Conservation (phyloP, 2,888 invertebrate species). For the Agrilus cyanescens region DNA sequence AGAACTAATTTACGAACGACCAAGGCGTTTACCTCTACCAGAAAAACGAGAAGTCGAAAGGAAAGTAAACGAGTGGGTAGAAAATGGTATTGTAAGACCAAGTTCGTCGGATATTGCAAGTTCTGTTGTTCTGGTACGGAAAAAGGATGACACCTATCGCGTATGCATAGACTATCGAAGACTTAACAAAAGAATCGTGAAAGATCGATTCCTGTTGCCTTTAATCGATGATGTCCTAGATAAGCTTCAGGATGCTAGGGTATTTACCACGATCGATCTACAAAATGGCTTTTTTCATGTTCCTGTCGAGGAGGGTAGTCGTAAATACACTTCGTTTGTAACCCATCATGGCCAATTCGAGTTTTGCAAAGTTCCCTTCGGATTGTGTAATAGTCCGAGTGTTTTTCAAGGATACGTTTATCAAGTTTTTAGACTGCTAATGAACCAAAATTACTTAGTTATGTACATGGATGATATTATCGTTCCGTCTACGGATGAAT, state of each 20-base stretch:
- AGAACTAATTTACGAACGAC: slow-evolving; percentile 18
- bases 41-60: slow-evolving; percentile 21
- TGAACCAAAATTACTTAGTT: no score
- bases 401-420: no score
- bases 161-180: slow-evolving; percentile 31
- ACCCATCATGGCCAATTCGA: slow-evolving; percentile 29
- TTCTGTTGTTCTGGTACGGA: slow-evolving; percentile 20
- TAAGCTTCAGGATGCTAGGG: slow-evolving; percentile 16
- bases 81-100: slow-evolving; percentile 21
- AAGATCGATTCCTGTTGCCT: slow-evolving; percentile 25
- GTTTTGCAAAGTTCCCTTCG: slow-evolving; percentile 31
- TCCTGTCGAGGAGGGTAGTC: slow-evolving; percentile 16
- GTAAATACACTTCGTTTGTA: slow-evolving; percentile 30
- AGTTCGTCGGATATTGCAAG: slow-evolving; percentile 26
- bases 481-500: no score
- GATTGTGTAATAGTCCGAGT: slow-evolving; percentile 29
- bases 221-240: slow-evolving; percentile 28
- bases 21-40: slow-evolving; percentile 17
- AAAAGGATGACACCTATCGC: slow-evolving; percentile 20
- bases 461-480: no score
- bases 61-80: slow-evolving; percentile 23
- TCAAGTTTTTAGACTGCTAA: no score
- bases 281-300: slow-evolving; percentile 30
- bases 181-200: slow-evolving; percentile 26
- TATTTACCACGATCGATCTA: slow-evolving; percentile 24